Conservation (phyloP, 2,113 vertebrate genomes). For the human region DNA sequence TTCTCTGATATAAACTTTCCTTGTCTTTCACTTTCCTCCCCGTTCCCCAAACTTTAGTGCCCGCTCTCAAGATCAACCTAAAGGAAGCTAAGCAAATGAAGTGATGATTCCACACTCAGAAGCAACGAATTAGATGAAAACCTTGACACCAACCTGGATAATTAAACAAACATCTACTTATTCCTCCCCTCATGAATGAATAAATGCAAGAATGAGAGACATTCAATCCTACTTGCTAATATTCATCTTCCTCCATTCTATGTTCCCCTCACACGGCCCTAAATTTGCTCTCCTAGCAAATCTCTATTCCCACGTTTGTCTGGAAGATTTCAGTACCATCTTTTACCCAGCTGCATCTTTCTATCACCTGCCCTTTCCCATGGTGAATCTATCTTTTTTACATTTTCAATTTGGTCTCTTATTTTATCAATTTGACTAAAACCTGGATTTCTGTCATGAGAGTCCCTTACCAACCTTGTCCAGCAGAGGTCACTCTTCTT, state of each 20-base stretch:
- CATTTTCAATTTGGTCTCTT: background rate
- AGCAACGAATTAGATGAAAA: background rate
- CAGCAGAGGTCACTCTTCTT: background rate
- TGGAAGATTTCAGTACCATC: background rate
- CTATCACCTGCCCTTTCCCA: background rate
- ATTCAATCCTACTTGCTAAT: background rate
- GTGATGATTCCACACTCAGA: background rate
- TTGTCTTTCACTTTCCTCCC: background rate
- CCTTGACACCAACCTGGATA: background rate
- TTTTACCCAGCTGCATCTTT: background rate
- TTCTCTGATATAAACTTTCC: background rate
- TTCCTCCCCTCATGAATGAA: background rate
- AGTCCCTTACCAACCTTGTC: background rate
- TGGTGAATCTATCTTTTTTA: background rate
- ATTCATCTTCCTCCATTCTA: background rate
- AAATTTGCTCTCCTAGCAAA: background rate
- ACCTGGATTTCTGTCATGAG: background rate
- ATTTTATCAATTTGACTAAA: background rate
- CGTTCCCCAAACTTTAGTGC: background rate
- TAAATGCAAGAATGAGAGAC: background rate
- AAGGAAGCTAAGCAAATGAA: background rate
- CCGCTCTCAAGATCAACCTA: background rate
- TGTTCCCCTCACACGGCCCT: background rate
- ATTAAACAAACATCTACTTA: background rate
- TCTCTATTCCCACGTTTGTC: background rate